phyloP scores from a whole-genome alignment of 2,113 vertebrate species.

The Neolamprologus cancellatus region DNA sequence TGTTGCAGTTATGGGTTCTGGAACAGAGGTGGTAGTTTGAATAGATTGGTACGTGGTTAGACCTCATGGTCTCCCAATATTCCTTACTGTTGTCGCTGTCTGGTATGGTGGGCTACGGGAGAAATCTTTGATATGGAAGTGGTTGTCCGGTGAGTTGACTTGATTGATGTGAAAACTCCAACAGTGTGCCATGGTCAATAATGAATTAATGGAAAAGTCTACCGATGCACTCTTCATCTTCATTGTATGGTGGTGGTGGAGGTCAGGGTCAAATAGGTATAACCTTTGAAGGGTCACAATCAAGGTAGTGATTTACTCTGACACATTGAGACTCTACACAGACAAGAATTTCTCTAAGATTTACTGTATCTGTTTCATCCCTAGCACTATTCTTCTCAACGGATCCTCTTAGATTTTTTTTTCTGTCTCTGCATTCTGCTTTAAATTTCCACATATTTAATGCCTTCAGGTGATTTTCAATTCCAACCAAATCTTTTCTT shows the following conservation, averaged over 20 bases:
- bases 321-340: not conserved
- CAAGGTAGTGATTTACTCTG: not conserved
- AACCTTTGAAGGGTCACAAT: too few species aligned
- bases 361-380: not conserved
- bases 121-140: not conserved
- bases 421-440: not conserved
- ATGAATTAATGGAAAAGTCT: not conserved
- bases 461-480: not conserved
- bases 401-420: not conserved
- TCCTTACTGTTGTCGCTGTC: not conserved
- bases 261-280: not conserved
- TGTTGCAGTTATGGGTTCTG: not conserved
- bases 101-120: not conserved
- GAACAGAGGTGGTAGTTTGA: not conserved
- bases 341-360: not conserved
- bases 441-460: not conserved
- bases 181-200: not conserved
- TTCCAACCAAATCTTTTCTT: not conserved
- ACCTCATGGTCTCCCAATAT: not conserved
- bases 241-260: not conserved
- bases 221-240: accelerated
- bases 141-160: not conserved
- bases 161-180: not conserved
- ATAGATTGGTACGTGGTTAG: not conserved
- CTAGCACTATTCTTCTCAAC: not conserved